Evolutionary conservation across 2,113 vertebrate species (phyloP).

Genomic region (Cyanistes caeruleus): DNA sequence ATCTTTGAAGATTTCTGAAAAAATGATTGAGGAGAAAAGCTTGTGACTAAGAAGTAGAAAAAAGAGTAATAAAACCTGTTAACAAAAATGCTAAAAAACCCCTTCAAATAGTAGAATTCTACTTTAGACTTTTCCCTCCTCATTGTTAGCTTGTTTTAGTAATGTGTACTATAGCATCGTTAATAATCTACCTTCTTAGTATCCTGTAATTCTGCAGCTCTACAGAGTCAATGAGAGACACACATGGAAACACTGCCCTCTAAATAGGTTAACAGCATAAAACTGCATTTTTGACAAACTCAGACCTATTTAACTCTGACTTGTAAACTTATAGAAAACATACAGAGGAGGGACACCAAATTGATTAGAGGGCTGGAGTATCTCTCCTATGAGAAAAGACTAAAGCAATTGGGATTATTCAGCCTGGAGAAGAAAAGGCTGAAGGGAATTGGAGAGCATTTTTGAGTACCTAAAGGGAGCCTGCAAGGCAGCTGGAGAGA

Average conservation of each 20-base stretch:
- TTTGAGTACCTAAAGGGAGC: background rate
- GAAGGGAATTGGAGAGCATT: accelerated
- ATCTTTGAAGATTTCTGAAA: background rate
- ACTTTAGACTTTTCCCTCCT: accelerated
- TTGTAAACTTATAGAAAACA: background rate
- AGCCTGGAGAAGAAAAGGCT: background rate
- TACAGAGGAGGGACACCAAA: too few relatives aligned
- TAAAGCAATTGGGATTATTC: background rate
- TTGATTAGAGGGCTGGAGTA: background rate
- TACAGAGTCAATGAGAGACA: background rate
- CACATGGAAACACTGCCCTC: background rate
- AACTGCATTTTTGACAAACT: background rate
- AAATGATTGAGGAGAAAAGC: background rate
- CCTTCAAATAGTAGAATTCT: background rate
- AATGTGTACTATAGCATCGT: background rate
- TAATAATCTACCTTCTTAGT: background rate
- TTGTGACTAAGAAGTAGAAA: background rate
- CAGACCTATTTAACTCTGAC: background rate
- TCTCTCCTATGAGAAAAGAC: background rate
- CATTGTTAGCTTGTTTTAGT: background rate
- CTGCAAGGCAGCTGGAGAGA: background rate
- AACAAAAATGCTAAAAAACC: background rate
- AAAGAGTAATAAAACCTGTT: background rate
- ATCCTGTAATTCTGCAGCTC: background rate
- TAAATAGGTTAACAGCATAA: background rate